Percentiles rank a stretch among this genome's conserved stretches.
Conservation (phyloP, 2,888 invertebrate species). For the Sinotaia quadrata region DNA sequence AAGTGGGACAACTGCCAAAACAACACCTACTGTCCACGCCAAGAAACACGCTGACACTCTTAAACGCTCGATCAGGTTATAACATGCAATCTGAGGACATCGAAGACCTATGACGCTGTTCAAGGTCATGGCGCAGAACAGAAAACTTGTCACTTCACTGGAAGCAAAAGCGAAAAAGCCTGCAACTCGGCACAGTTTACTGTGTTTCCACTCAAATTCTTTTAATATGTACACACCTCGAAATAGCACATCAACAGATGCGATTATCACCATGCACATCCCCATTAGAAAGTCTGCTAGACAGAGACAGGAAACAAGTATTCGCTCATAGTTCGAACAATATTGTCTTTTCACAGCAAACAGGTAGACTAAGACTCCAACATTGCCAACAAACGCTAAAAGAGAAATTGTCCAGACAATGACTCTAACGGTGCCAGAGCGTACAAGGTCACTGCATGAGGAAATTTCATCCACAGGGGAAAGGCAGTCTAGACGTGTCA, state of each 20-base stretch:
- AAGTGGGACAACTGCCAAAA: constrained; percentile 23
- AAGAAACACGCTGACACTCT: constrained; percentile 14
- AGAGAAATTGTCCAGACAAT: constrained; percentile 26
- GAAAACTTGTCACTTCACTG: constrained; percentile 23
- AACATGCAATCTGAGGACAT: constrained; percentile 13
- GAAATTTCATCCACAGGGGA: constrained; percentile 29
- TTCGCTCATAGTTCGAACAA: constrained; percentile 12
- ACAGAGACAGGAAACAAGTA: constrained; percentile 30
- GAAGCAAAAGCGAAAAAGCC: constrained; percentile 26
- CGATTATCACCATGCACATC: constrained; percentile 32
- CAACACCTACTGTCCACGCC: constrained; percentile 17
- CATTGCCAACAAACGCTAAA: constrained; percentile 26
- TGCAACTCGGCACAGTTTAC: constrained; percentile 14
- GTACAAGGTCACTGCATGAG: constrained; percentile 30
- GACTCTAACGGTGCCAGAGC: constrained; percentile 7
- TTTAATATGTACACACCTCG: constrained; percentile 13
- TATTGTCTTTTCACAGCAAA: constrained; percentile 13
- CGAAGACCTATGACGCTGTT: constrained; percentile 29
- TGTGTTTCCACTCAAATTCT: constrained; percentile 28
- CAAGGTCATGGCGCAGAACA: constrained; percentile 29
- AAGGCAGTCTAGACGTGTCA: constrained; percentile 21
- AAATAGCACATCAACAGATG: constrained; percentile 29
- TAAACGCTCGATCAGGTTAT: constrained; percentile 27
- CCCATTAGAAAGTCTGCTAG: constrained; percentile 33
- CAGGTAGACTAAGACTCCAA: constrained; percentile 28